Percentiles rank a stretch among this genome's conserved stretches.
These are phyloP conservation scores for Zaprionus camerounensis DNA, from an alignment of 1,140 invertebrate species.

Conservation along the genomic window DNA sequence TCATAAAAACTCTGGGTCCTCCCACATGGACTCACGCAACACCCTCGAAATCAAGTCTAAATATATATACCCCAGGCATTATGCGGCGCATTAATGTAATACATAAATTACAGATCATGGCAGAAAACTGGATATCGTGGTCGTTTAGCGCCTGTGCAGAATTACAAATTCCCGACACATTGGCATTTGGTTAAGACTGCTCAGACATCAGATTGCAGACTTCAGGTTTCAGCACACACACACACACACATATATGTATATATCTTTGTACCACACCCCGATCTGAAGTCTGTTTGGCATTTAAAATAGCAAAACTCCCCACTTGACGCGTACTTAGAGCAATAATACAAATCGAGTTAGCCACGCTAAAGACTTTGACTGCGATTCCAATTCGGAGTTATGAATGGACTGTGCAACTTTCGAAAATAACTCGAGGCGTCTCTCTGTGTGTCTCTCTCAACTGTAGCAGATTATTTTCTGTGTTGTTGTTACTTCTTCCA, in stretches of 20 bases:
- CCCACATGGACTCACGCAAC: neutral
- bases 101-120: constrained; percentile 30
- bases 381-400: neutral
- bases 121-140: constrained; percentile 33
- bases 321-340: constrained; percentile 6
- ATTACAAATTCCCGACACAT: constrained; percentile 46
- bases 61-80: neutral
- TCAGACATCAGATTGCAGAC: constrained; percentile 9
- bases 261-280: constrained; percentile 42
- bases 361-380: constrained; percentile 5
- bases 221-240: constrained; percentile 32
- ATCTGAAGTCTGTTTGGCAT: constrained; percentile 14
- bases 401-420: constrained; percentile 21
- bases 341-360: constrained; percentile 10
- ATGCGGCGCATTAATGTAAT: constrained; percentile 25
- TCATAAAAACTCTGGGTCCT: neutral
- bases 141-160: constrained; percentile 24
- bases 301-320: constrained; percentile 9
- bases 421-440: constrained; percentile 30
- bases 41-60: constrained; percentile 2
- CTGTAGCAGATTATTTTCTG: constrained; percentile 29
- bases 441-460: constrained; percentile 14
- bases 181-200: constrained; percentile 28
- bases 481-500: constrained; percentile 9
- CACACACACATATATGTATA: neutral